Evolutionary conservation across 1,140 invertebrate genomes (phyloP).

Genomic region (Panagrolaimus sp.): DNA sequence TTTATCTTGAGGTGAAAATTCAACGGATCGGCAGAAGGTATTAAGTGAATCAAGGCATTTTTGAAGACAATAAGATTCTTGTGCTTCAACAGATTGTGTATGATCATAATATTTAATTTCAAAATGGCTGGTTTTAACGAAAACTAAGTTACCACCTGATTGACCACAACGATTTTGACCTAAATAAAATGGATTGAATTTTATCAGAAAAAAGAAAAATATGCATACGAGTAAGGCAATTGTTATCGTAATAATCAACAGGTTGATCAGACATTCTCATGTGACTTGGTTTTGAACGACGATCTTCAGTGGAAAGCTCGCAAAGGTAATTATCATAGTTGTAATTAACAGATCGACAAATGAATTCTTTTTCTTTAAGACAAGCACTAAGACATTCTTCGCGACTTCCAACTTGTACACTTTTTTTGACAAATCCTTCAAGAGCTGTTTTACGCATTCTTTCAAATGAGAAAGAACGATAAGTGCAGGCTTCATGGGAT

Average conservation of each 20-base stretch:
- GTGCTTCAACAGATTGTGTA: constrained; percentile 57
- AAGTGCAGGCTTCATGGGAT: constrained; percentile 57
- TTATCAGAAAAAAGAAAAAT: not conserved
- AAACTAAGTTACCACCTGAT: constrained; percentile 55
- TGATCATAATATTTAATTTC: constrained; percentile 58
- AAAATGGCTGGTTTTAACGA: constrained; percentile 58
- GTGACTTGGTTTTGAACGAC: constrained; percentile 55
- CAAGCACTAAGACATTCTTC: constrained; percentile 56
- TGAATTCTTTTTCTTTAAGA: constrained; percentile 55
- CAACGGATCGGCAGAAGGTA: constrained; percentile 57
- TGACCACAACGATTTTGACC: constrained; percentile 56
- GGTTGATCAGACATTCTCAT: constrained; percentile 50
- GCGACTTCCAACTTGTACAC: constrained; percentile 50
- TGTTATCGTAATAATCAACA: constrained; percentile 58
- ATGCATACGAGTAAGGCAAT: constrained; percentile 49
- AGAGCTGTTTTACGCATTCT: constrained; percentile 53
- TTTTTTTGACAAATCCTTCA: constrained; percentile 56
- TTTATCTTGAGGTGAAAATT: constrained; percentile 55
- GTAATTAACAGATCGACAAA: constrained; percentile 58
- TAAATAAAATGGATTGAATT: constrained; percentile 13
- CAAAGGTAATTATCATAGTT: constrained; percentile 58
- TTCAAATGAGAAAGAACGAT: constrained; percentile 57
- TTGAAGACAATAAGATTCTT: constrained; percentile 57
- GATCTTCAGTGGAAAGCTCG: constrained; percentile 55
- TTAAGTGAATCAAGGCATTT: constrained; percentile 57